Evolutionary conservation across 2,797 vertebrate genomes (phyloP), one percentile per base, ranked within the genome.

Genomic region (Erpetoichthys calabaricus): DNA sequence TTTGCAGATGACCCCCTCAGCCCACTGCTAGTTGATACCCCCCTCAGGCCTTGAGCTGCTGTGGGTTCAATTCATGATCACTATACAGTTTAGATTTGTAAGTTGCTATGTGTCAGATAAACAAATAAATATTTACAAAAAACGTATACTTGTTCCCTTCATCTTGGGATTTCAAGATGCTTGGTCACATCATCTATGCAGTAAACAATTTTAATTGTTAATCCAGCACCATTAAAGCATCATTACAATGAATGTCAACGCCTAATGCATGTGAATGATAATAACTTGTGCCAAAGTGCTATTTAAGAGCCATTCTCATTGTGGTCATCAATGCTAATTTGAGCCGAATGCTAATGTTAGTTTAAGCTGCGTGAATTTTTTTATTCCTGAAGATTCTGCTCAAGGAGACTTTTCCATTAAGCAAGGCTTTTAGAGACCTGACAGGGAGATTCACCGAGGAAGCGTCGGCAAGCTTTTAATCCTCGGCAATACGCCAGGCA

Each of bases 281-380:
- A 56, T 47, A 58, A 52, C 47, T 45, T 54, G 80, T 85, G 86
- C 85, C 85, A 85, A 84, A 87, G 86, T 84, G 81, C 77, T 80
- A 77, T 84, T 87, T 86, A 87, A 87, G 82, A 84, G 84, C 82
- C 73, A 79, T 84, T 85, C 84, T 81, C 81, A 75, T 78, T 65
- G 78, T 69, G 62, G 74, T 72, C 80, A 78, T 86, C 84, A 83
- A 81, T 80, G 81, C 81, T 82, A 82, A 86, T 86, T 85, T 82
- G 78, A 68, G 64, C 66, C 64, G 82, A 82, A 85, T 80, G 82
- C 83, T 84, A 84, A 81, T 79, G 85, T 74, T 78, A 73, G 79
- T 79, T 83, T 84, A 79, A 78, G 78, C 78, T 76, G 79, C 79
- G 75, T 7, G 5, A 45, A 9, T 49, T 10, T 44, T 10, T 25